A percentile compares a stretch with the other conserved stretches of the same genome.
Conservation (phyloP, 1,140 invertebrate species). For the Cardiocondyla obscurior region DNA sequence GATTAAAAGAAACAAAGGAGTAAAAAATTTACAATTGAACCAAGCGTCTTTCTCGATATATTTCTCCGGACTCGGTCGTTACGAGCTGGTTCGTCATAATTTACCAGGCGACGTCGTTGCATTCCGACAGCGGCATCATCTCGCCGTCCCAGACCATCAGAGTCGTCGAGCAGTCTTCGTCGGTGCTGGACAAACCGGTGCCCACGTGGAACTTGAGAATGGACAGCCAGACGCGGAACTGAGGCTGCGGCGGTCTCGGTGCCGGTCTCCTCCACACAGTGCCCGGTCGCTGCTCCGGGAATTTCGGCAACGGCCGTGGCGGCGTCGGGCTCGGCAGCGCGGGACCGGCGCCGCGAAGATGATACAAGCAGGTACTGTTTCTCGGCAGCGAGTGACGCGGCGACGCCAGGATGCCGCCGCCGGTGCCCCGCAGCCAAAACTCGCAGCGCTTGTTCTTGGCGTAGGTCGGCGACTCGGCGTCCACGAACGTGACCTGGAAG, state of each 20-base stretch:
- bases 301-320: slow-evolving; percentile 85
- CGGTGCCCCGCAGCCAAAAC: slow-evolving; percentile 92
- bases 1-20: background rate
- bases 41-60: no score
- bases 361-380: slow-evolving; percentile 94
- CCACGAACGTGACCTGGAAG: slow-evolving; percentile 91
- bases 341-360: slow-evolving; percentile 87
- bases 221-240: slow-evolving; percentile 93
- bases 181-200: slow-evolving; percentile 83
- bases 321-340: slow-evolving; percentile 85
- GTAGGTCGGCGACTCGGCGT: slow-evolving; percentile 90
- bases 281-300: slow-evolving; percentile 85
- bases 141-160: slow-evolving; percentile 93
- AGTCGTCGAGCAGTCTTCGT: slow-evolving; percentile 91
- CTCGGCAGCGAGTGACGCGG: slow-evolving; percentile 92
- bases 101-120: slow-evolving; percentile 92
- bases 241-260: slow-evolving; percentile 84
- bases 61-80: no score
- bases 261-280: slow-evolving; percentile 85
- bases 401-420: slow-evolving; percentile 90
- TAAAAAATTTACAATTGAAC: background rate
- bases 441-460: slow-evolving; percentile 93
- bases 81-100: slow-evolving; percentile 33
- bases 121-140: slow-evolving; percentile 89
- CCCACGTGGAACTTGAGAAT: slow-evolving; percentile 93